Evolutionary conservation across 2,888 invertebrate genomes (phyloP), one percentile per base, ranked within the genome.

Genomic region (Morpho helenor): DNA sequence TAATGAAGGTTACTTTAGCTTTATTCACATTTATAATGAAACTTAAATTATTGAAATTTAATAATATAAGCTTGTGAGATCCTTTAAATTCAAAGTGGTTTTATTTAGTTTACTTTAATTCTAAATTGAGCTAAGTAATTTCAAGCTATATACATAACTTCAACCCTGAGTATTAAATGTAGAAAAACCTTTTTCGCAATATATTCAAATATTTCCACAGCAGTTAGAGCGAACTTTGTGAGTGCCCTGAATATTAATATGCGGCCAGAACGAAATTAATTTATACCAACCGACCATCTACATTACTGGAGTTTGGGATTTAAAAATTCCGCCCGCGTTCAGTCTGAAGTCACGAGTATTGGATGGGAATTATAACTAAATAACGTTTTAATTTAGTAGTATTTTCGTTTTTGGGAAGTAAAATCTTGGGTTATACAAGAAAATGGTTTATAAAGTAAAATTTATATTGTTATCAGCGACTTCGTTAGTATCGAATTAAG

Each of bases 171-270:
- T 48, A 42, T 54, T 48, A 42, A 52, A 54, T 42, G 23, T 10
- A 42, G 23, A 54, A 54, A 53, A 53, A 46, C n/a, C 47, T 23
- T 48, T 48, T 48, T 41, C 53, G 53, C 41, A 48, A 54, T 54
- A 54, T 54, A 54, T 54, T 54, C 54, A 54, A 82, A 79, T 83
- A 83, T 82, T 81, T 80, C 80, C 76, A 75, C 76, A 77, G 76
- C 84, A 81, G 82, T 85, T 83, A 82, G 79, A 84, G 74, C 79
- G 77, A 86, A 87, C 80, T 86, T 85, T 77, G 83, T 73, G 82
- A 87, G 85, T 83, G 88, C 80, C 79, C 84, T 84, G 87, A 88
- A 87, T 88, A 87, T 87, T 87, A 88, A 88, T 84, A 84, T 79
- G 76, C 80, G 80, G 84, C 83, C 85, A 82, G 83, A 73, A 72